Percentiles rank a stretch among this genome's conserved stretches.
Conservation (phyloP, 2,113 vertebrate species). For the Percina caprodes region DNA sequence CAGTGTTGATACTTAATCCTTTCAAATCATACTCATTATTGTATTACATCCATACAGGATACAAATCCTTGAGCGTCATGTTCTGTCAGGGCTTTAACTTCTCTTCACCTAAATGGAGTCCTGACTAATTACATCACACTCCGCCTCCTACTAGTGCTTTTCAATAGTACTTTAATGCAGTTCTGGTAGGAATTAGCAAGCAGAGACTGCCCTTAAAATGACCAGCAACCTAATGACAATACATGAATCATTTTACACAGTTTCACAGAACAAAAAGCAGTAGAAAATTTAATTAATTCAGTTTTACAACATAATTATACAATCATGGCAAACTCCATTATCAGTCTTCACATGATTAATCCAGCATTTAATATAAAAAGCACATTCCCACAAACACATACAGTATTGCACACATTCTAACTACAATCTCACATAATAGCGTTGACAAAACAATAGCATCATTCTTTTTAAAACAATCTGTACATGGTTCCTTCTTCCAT, state of each 20-base stretch:
- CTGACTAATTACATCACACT: neutral
- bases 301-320: constrained; percentile 84
- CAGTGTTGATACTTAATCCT: neutral
- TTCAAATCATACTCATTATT: neutral
- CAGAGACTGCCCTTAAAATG: neutral
- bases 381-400: constrained; percentile 77
- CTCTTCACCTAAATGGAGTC: neutral
- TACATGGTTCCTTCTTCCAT: constrained; percentile 89
- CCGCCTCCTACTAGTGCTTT: neutral
- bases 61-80: neutral
- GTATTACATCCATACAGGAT: neutral
- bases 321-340: constrained; percentile 77
- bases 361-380: constrained; percentile 84
- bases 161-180: constrained; percentile 12
- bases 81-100: neutral
- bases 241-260: neutral
- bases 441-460: constrained; percentile 79
- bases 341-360: constrained; percentile 83
- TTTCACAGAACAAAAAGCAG: constrained; percentile 73
- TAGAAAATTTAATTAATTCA: constrained; percentile 85
- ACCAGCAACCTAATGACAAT: neutral
- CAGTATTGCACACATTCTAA: constrained; percentile 75
- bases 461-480: constrained; percentile 89
- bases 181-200: neutral
- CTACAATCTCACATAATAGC: constrained; percentile 79